Conservation (phyloP, 1,140 invertebrate species). For the Idris sp. region DNA sequence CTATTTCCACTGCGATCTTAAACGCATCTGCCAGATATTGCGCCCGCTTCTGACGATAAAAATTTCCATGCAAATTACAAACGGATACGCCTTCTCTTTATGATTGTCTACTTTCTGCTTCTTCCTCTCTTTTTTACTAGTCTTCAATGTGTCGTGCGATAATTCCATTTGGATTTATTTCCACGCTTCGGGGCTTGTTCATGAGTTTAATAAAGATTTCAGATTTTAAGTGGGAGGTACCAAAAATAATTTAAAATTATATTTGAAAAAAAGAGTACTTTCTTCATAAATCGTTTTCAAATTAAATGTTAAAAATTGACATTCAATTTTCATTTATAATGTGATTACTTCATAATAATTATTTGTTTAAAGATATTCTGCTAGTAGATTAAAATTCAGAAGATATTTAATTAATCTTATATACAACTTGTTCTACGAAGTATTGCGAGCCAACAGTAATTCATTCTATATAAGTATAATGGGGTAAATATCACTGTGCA, state of each 20-base stretch:
- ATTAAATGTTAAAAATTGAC: no score
- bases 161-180: slow-evolving; percentile 54
- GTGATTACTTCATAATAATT: no score
- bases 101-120: slow-evolving; percentile 57
- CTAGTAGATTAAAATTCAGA: no score
- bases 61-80: slow-evolving; percentile 72
- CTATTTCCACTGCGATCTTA: slow-evolving; percentile 65
- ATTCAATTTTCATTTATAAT: no score
- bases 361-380: no score
- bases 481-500: slow-evolving; percentile 18
- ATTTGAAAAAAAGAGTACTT: no score
- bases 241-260: no score
- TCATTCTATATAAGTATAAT: slow-evolving; percentile 1
- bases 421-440: no score
- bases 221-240: not conserved
- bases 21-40: slow-evolving; percentile 72
- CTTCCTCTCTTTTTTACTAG: slow-evolving; percentile 43
- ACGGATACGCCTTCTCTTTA: slow-evolving; percentile 66
- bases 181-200: slow-evolving; percentile 12
- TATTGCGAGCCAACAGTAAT: slow-evolving; percentile 1
- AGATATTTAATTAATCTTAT: no score
- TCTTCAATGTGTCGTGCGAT: slow-evolving; percentile 42
- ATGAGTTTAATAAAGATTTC: slow-evolving; percentile 12
- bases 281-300: no score
- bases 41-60: slow-evolving; percentile 65